Conservation (phyloP, 2,113 vertebrate genomes). For the Microtus oregoni region DNA sequence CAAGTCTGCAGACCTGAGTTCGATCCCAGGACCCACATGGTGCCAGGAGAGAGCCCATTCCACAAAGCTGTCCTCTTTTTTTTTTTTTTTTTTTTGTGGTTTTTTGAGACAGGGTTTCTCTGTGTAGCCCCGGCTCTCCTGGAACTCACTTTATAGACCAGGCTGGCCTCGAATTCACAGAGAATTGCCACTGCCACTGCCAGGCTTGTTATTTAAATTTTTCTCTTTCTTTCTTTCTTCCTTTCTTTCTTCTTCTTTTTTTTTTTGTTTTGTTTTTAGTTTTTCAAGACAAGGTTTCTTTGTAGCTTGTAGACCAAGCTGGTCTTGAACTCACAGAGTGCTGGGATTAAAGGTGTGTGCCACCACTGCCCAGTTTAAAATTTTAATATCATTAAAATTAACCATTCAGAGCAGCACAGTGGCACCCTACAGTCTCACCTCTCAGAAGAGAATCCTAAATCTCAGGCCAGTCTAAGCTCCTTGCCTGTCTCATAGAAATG, state of each 20-base stretch:
- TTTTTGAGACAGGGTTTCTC: neutral
- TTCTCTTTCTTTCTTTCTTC: too few relatives aligned
- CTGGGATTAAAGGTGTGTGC: too few relatives aligned
- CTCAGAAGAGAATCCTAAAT: neutral
- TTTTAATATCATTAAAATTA: neutral
- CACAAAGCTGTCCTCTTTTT: neutral
- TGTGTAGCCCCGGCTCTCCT: neutral
- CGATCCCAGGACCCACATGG: neutral
- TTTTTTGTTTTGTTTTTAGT: too few relatives aligned
- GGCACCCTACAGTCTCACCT: neutral
- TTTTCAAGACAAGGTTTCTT: too few relatives aligned
- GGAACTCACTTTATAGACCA: neutral
- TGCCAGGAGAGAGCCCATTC: neutral
- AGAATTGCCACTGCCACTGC: neutral
- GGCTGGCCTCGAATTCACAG: neutral
- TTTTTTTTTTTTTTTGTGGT: neutral
- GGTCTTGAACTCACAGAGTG: too few relatives aligned
- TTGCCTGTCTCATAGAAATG: neutral
- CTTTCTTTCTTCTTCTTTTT: too few relatives aligned
- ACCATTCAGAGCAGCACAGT: neutral
- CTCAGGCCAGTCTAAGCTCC: neutral
- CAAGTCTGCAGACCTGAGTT: neutral
- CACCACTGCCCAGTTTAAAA: neutral
- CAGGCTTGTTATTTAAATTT: too few relatives aligned
- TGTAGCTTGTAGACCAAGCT: too few relatives aligned